Evolutionary conservation across 2,113 vertebrate genomes (phyloP).

Genomic region (Cephalopholis sonnerati): DNA sequence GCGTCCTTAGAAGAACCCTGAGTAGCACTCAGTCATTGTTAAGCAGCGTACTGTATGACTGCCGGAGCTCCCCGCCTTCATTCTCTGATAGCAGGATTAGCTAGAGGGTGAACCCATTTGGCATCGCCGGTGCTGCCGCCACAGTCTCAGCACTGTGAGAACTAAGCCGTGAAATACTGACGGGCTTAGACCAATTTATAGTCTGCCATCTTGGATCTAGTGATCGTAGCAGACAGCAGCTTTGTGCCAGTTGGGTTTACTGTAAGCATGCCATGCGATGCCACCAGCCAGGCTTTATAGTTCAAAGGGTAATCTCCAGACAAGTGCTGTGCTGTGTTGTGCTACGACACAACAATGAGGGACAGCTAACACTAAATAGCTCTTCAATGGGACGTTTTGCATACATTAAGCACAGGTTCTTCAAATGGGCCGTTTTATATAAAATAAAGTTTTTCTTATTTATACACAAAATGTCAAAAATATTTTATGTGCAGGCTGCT

Average conservation of each 20-base stretch:
- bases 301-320: constrained; percentile 70
- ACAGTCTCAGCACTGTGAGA: constrained; percentile 61
- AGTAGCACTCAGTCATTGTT: constrained; percentile 54
- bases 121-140: constrained; percentile 55
- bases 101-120: constrained; percentile 71
- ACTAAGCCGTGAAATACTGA: constrained; percentile 76
- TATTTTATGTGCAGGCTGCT: not conserved
- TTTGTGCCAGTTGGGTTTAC: constrained; percentile 73
- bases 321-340: constrained; percentile 56
- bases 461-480: not conserved
- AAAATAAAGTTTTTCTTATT: not conserved
- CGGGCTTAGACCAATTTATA: constrained; percentile 75
- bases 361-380: constrained; percentile 37
- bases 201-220: constrained; percentile 76
- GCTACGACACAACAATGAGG: constrained; percentile 51
- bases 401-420: constrained; percentile 3
- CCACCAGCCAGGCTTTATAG: constrained; percentile 62
- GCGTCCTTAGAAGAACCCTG: constrained; percentile 57
- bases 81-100: constrained; percentile 76
- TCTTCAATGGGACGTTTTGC: constrained; percentile 11
- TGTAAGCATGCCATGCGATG: constrained; percentile 68
- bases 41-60: constrained; percentile 55
- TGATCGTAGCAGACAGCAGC: constrained; percentile 60
- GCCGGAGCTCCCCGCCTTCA: constrained; percentile 52
- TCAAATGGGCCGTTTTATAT: not conserved